These are phyloP conservation scores for Drosophila antonietae DNA, from an alignment of 2,888 invertebrate genomes.

Conservation along the genomic window DNA sequence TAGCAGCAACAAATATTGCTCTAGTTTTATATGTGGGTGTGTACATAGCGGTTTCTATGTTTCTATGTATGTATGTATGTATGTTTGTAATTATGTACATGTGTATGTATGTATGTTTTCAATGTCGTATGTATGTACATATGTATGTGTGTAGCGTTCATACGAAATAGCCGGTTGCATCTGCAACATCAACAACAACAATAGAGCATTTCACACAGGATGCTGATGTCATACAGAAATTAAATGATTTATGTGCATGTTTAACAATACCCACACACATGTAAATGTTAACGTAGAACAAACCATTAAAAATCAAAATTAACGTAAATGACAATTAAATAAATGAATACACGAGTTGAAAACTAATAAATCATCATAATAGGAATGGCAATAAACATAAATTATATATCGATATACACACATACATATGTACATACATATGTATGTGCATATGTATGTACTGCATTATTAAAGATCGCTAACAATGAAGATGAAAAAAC, in stretches of 20 bases:
- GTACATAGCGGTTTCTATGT: neutral
- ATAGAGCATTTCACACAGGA: conserved; percentile 20
- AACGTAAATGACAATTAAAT: conserved; percentile 1
- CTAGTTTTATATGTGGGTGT: neutral
- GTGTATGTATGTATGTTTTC: neutral
- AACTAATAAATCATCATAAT: conserved; percentile 5
- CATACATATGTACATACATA: too few species aligned
- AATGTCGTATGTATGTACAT: neutral
- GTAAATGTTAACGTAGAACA: neutral
- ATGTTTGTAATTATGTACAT: too few species aligned
- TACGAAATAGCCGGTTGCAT: conserved; percentile 8
- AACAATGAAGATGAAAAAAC: neutral
- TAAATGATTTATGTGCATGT: conserved; percentile 6
- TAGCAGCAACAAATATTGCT: conserved; percentile 26
- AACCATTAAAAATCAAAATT: conserved; percentile 5
- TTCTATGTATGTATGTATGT: neutral
- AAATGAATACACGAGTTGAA: neutral
- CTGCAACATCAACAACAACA: conserved; percentile 16
- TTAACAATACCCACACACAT: neutral
- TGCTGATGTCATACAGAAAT: conserved; percentile 59
- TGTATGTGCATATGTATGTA: too few species aligned
- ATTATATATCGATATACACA: neutral
- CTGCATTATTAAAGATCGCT: neutral
- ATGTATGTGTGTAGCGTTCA: neutral
- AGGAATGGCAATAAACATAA: neutral